Evolutionary conservation across 1,140 invertebrate species (phyloP).

Genomic region (Trichomalopsis sarcophagae): DNA sequence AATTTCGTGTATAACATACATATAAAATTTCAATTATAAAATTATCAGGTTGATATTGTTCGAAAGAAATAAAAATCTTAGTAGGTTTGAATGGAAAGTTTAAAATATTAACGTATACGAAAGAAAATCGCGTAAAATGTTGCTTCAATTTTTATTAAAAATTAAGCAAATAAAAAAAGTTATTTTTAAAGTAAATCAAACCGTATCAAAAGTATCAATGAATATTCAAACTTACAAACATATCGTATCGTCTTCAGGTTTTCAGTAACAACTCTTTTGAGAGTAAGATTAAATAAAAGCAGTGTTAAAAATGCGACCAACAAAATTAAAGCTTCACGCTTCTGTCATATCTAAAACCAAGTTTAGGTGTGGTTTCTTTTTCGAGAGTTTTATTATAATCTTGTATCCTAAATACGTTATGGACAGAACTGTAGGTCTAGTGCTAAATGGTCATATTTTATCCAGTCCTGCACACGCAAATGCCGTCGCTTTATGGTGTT

Average conservation of each 20-base stretch:
- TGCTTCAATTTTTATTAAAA: neutral
- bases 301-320: neutral
- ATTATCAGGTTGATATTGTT: neutral
- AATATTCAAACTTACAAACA: neutral
- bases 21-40: neutral
- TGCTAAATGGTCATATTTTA: constrained; percentile 60
- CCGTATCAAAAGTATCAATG: neutral
- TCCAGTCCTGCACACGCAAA: constrained; percentile 47
- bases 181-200: neutral
- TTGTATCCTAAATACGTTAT: constrained; percentile 55
- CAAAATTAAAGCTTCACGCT: constrained; percentile 63
- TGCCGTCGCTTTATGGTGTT: constrained; percentile 13
- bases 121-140: no score
- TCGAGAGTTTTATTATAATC: constrained; percentile 43
- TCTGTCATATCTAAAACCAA: constrained; percentile 47
- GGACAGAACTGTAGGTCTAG: constrained; percentile 60
- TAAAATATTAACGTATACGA: neutral
- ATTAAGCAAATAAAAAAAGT: neutral
- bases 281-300: constrained; percentile 4
- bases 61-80: neutral
- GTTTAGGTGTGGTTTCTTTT: neutral
- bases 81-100: neutral
- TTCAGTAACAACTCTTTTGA: neutral
- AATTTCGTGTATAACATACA: neutral
- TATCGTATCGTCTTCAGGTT: neutral